Percentiles rank a stretch among this genome's conserved stretches.
These are phyloP conservation scores for Pelvicachromis taeniatus DNA, from an alignment of 2,113 vertebrate species.

Conservation along the genomic window DNA sequence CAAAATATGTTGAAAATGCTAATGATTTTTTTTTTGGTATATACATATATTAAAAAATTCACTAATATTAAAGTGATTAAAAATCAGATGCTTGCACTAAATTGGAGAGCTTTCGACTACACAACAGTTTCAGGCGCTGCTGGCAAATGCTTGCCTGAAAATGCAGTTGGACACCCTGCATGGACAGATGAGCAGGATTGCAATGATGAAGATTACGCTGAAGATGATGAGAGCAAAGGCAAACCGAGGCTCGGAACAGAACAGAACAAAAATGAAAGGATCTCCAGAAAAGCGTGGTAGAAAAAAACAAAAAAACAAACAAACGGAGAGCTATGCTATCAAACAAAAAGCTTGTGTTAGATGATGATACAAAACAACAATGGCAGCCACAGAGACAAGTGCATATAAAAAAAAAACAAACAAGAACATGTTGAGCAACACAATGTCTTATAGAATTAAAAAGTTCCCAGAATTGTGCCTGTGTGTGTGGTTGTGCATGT, in stretches of 20 bases:
- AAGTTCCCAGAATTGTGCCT: background rate
- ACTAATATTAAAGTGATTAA: background rate
- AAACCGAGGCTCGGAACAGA: background rate
- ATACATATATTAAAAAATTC: background rate
- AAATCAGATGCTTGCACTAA: background rate
- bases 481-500: background rate
- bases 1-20: background rate
- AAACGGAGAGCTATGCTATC: background rate
- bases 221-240: background rate
- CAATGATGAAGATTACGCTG: background rate
- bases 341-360: background rate
- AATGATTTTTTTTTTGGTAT: accelerated
- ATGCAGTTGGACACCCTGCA: background rate
- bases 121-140: background rate
- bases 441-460: background rate
- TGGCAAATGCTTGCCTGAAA: background rate
- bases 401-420: background rate
- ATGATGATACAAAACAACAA: background rate
- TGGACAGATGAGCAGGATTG: background rate
- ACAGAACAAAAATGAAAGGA: background rate
- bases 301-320: background rate
- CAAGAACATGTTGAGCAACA: background rate
- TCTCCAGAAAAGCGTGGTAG: background rate
- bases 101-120: background rate
- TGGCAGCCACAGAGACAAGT: background rate